Evolutionary conservation across 2,113 vertebrate genomes (phyloP).

Genomic region (Gyps fulvus): DNA sequence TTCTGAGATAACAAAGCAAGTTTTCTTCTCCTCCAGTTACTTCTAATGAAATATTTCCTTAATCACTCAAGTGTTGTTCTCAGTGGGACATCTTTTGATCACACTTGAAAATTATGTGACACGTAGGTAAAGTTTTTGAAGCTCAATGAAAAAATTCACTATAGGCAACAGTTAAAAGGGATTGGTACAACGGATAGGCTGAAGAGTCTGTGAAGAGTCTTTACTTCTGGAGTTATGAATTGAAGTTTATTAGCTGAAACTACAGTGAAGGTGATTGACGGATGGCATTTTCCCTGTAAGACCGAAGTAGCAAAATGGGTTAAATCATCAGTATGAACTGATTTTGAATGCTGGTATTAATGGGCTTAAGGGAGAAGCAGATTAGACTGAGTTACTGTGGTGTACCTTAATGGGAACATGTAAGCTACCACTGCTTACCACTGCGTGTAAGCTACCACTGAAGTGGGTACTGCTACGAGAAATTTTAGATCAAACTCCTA

Average conservation of each 20-base stretch:
- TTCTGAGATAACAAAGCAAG: background rate
- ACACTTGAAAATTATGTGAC: background rate
- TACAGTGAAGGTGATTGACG: background rate
- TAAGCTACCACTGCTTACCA: background rate
- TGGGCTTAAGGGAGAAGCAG: background rate
- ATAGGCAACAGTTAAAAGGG: background rate
- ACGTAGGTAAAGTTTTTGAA: background rate
- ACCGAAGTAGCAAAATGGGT: background rate
- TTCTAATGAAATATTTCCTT: background rate
- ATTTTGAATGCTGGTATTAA: background rate
- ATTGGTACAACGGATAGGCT: fast-evolving
- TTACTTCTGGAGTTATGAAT: background rate
- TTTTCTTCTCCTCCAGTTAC: background rate
- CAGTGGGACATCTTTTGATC: background rate
- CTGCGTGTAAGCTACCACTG: background rate
- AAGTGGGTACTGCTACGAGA: background rate
- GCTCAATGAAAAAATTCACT: background rate
- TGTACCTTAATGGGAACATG: background rate
- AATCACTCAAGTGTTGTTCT: background rate
- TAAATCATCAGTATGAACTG: background rate
- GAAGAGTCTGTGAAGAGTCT: background rate
- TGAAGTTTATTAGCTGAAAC: background rate
- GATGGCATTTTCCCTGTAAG: background rate
- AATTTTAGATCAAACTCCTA: background rate
- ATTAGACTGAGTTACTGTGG: background rate